Evolutionary conservation across 2,888 invertebrate genomes (phyloP), one percentile per base, ranked within the genome.

Genomic region (Eubasilissa splendida): DNA sequence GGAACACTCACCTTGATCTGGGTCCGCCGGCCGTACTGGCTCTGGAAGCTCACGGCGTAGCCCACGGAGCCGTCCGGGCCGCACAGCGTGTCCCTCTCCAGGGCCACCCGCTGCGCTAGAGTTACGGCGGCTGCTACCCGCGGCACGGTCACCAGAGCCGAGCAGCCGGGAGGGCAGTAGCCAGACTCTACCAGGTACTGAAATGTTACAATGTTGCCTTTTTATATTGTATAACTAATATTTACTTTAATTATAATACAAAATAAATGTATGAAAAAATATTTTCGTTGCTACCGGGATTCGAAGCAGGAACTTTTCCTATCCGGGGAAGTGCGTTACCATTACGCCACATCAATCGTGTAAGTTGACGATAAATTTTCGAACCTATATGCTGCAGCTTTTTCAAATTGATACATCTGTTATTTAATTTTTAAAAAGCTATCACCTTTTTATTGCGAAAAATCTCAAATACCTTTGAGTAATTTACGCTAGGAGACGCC

Each of bases 131-230:
- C 97, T 0, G 98, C 94, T 79, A 98, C 92, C 10, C 99, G 91
- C 0, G 99, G 99, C 87, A 99, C 97, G 2, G 98, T 97, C 82
- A 99, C 93, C 68, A 95, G 97, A 75, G 99, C 95, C 81, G 93
- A 91, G 75, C 95, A 96, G 77, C 95, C 94, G 11, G 92, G 88
- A 70, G 93, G 91, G 96, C 96, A 97, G 66, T 83, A 84, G 86
- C 96, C 96, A 81, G 94, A 93, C 87, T 99, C 99, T 85, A 94
- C 89, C 42, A 99, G 90, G 86, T 98, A 99, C 95, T 99, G 92
- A 14, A 86, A 85, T 70, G 12, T 22, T 33, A 70, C 52, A 70
- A 53, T 63, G 63, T 42, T 22, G 42, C 42, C 42, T 42, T 42
- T 42, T 42, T 42, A 42, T 42, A 42, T 42, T 42, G 0, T 42